A percentile compares a stretch with the other conserved stretches of the same genome.
Evolutionary conservation across 1,140 invertebrate species (phyloP).

Genomic region (Lasioglossum baleicum): DNA sequence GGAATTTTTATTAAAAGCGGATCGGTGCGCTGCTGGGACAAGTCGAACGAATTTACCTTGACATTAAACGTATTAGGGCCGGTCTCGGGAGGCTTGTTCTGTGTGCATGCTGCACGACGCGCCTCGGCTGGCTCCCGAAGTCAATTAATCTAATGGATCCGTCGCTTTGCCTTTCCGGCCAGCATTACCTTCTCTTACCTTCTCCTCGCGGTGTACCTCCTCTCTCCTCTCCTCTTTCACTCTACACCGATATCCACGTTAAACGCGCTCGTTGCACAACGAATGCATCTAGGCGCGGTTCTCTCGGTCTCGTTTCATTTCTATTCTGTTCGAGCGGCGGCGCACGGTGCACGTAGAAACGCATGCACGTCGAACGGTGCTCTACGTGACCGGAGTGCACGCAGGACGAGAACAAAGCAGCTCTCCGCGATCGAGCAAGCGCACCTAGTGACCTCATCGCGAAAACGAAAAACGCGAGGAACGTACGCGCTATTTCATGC

Average conservation of each 20-base stretch:
- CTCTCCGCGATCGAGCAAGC: background rate
- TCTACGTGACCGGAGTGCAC: constrained; percentile 29
- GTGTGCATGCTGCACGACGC: constrained; percentile 20
- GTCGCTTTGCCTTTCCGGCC: constrained; percentile 37
- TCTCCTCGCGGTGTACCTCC: background rate
- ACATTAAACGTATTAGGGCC: constrained; percentile 21
- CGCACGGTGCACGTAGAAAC: constrained; percentile 41
- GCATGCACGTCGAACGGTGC: constrained; percentile 11
- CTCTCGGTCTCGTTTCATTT: constrained; percentile 63
- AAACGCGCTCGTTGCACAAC: constrained; percentile 66
- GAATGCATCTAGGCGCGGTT: constrained; percentile 66
- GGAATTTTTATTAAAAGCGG: no score
- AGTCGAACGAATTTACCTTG: constrained; percentile 22
- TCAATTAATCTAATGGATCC: constrained; percentile 66
- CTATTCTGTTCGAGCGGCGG: constrained; percentile 64
- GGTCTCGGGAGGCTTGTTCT: constrained; percentile 10
- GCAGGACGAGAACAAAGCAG: constrained; percentile 1
- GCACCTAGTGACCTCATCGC: constrained; percentile 10
- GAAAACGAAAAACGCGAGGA: background rate
- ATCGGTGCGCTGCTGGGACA: background rate
- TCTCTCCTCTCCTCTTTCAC: background rate
- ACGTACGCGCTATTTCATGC: background rate
- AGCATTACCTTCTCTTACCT: background rate
- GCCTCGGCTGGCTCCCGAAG: constrained; percentile 41
- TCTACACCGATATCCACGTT: background rate